These are phyloP conservation scores for Dunckerocampus dactyliophorus DNA, from an alignment of 2,113 vertebrate species.

Conservation along the genomic window DNA sequence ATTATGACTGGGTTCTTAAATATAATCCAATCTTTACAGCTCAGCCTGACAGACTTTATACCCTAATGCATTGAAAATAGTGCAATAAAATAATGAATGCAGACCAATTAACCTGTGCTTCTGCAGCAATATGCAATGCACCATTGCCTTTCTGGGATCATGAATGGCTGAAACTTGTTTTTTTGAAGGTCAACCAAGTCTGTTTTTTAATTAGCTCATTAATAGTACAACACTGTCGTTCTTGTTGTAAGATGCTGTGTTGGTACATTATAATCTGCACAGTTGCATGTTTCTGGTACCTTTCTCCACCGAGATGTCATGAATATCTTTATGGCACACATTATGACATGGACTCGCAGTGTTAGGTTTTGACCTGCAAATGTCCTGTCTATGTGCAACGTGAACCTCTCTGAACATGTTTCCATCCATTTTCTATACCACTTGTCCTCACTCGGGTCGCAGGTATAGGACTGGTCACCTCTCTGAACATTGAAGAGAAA, in stretches of 20 bases:
- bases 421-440: no score
- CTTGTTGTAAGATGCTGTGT: constrained; percentile 8
- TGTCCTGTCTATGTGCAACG: constrained; percentile 1
- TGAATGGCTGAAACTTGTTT: constrained; percentile 33
- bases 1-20: constrained; percentile 15
- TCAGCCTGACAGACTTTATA: constrained; percentile 39
- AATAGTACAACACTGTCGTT: constrained; percentile 13
- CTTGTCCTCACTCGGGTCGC: no score
- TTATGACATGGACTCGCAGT: constrained; percentile 10
- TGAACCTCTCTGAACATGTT: background rate
- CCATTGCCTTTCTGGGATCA: constrained; percentile 24
- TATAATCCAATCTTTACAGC: constrained; percentile 55
- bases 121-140: constrained; percentile 34
- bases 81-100: constrained; percentile 57
- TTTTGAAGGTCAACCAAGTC: constrained; percentile 44
- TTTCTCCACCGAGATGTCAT: constrained; percentile 14
- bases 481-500: background rate
- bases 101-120: constrained; percentile 55
- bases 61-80: constrained; percentile 50
- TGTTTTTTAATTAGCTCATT: constrained; percentile 39
- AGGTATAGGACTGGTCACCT: no score
- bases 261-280: constrained; percentile 18
- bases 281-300: constrained; percentile 6
- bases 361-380: background rate
- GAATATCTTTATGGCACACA: constrained; percentile 3